Conservation (phyloP, 2,888 invertebrate genomes). For the Drosophila longiperda region DNA sequence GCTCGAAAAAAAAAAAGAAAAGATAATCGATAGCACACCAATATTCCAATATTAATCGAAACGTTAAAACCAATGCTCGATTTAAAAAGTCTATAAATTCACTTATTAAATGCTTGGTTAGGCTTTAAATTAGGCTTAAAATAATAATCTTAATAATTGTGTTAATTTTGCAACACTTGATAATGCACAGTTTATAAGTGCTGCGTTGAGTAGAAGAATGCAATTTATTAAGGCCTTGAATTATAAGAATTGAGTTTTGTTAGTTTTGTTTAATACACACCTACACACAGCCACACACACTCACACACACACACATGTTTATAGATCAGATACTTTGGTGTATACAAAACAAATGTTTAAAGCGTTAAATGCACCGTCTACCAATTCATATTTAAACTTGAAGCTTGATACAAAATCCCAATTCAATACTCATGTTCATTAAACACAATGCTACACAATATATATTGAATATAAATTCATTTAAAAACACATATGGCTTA, state of each 20-base stretch:
- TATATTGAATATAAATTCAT: neutral
- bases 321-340: constrained; percentile 19
- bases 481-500: neutral
- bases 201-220: constrained; percentile 17
- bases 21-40: constrained; percentile 31
- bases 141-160: neutral
- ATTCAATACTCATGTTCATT: constrained; percentile 56
- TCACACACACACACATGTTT: constrained; percentile 1
- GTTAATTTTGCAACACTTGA: constrained; percentile 16
- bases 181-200: constrained; percentile 12
- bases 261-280: constrained; percentile 8
- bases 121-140: constrained; percentile 14
- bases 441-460: constrained; percentile 16
- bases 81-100: constrained; percentile 33
- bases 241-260: constrained; percentile 20
- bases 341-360: constrained; percentile 40
- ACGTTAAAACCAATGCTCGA: constrained; percentile 28
- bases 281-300: neutral
- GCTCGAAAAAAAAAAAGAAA: neutral
- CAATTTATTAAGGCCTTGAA: constrained; percentile 14
- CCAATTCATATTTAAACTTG: constrained; percentile 14
- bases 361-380: constrained; percentile 79
- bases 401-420: constrained; percentile 32
- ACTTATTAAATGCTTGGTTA: constrained; percentile 29
- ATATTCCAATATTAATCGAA: constrained; percentile 23